Evolutionary conservation across 1,140 invertebrate species (phyloP), one percentile per base, ranked within the genome.

Genomic region (Orchesella cincta): DNA sequence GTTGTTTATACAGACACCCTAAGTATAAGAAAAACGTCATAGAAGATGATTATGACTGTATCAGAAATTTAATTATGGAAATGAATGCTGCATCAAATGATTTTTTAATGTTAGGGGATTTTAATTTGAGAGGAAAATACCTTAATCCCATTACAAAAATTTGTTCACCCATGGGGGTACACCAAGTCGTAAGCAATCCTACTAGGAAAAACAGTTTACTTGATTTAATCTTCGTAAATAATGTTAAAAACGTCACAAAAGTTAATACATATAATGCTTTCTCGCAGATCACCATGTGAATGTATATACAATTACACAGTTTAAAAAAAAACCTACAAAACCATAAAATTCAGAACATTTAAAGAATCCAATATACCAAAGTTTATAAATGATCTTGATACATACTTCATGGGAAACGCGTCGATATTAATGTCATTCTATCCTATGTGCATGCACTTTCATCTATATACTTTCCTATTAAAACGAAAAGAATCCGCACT

Each of bases 111-210:
- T 29, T 73, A 12, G 71, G 71, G 1, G 71, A 73, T 51, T 73
- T 73, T 73, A 73, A 73, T 39, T 39, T 73, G 8, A 73, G 36
- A 29, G 5, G 46, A n/a, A 29, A 73, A 2, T 46, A 39, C 16
- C 1, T 73, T 28, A 28, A 36, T 3, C 71, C 71, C 5, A n/a
- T 73, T n/a, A 39, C 3, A 3, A 14, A 73, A 23, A 14, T 73
- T 3, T 31, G 1, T 23, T 8, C 36, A n/a, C 3, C 3, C 3
- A 2, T 73, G 3, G 1, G 16, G 36, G 23, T 73, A 23, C 3
- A 8, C 2, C 71, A 73, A 46, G 2, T 73, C 1, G 26, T 73
- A 5, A 28, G 18, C 23, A 23, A 39, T 12, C 71, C 71, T n/a
- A 73, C 71, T 2, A 73, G 71, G 28, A 18, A 46, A 23, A n/a